Percentiles rank a stretch among this genome's conserved stretches.
These are phyloP conservation scores for Frankliniella intonsa DNA, from an alignment of 2,888 invertebrate genomes.

Conservation along the genomic window DNA sequence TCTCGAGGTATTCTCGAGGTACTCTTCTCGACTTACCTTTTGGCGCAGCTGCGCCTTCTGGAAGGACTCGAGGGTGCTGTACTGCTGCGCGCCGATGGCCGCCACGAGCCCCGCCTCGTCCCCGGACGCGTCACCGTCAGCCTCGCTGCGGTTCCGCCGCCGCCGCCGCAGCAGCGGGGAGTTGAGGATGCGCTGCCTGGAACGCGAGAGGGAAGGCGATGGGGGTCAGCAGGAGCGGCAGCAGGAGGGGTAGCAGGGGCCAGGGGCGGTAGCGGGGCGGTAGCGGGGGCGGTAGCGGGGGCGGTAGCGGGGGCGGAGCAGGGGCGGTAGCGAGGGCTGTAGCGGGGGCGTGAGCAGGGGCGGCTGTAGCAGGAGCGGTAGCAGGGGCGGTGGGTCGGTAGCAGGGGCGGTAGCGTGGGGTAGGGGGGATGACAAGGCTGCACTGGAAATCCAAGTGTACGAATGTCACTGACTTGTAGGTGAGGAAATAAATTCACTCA, in stretches of 20 bases:
- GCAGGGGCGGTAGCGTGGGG: neutral
- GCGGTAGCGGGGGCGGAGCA: too few relatives aligned
- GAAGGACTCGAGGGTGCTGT: conserved; percentile 58
- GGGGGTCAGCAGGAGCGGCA: neutral
- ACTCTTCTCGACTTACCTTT: conserved; percentile 72
- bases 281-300: too few relatives aligned
- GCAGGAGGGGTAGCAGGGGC: too few relatives aligned
- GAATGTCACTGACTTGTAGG: too few relatives aligned
- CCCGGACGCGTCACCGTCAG: conserved; percentile 21
- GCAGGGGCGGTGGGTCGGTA: neutral
- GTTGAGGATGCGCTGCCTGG: conserved; percentile 68
- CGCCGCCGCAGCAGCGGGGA: conserved; percentile 75
- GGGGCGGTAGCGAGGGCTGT: too few relatives aligned
- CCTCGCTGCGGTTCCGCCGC: conserved; percentile 52
- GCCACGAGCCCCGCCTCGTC: conserved; percentile 27
- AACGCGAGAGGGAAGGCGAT: neutral
- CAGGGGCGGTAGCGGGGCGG: too few relatives aligned
- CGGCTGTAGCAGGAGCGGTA: too few relatives aligned
- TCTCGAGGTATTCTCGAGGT: neutral
- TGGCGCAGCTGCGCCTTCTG: conserved; percentile 87
- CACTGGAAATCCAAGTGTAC: too few relatives aligned
- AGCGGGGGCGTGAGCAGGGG: too few relatives aligned
- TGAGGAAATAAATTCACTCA: too few relatives aligned
- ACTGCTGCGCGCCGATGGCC: conserved; percentile 28
- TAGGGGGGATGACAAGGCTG: too few relatives aligned